phyloP scores from a whole-genome alignment of 2,888 invertebrate genomes.

The Marronus borbonicus region DNA sequence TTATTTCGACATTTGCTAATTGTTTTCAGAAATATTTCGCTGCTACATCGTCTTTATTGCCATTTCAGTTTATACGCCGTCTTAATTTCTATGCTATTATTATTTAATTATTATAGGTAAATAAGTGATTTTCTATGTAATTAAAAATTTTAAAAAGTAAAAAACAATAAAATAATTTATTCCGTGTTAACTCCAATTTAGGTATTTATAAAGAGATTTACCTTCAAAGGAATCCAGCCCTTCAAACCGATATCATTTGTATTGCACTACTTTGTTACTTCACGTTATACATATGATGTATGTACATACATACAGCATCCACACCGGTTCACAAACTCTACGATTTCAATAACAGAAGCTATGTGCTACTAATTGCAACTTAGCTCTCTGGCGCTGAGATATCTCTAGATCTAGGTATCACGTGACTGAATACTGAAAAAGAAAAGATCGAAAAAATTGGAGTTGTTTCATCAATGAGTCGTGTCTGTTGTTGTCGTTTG shows the following conservation, averaged over 20 bases:
- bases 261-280: neutral
- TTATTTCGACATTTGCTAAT: constrained; percentile 4
- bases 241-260: constrained; percentile 9
- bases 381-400: constrained; percentile 27
- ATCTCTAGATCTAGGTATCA: constrained; percentile 30
- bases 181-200: no score
- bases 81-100: no score
- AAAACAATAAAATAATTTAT: no score
- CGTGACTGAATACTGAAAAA: constrained; percentile 26
- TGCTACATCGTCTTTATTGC: neutral
- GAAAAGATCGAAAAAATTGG: neutral
- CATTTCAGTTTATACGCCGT: neutral
- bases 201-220: no score
- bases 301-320: neutral
- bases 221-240: neutral
- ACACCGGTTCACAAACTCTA: constrained; percentile 1
- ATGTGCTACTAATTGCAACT: constrained; percentile 26
- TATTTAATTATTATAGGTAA: no score
- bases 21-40: neutral
- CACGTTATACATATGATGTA: neutral
- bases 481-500: no score
- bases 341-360: constrained; percentile 11
- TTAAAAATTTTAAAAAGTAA: no score
- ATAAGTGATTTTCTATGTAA: no score
- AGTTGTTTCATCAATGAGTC: neutral